phyloP scores from a whole-genome alignment of 2,797 vertebrate species.

The Rhinophrynus dorsalis region DNA sequence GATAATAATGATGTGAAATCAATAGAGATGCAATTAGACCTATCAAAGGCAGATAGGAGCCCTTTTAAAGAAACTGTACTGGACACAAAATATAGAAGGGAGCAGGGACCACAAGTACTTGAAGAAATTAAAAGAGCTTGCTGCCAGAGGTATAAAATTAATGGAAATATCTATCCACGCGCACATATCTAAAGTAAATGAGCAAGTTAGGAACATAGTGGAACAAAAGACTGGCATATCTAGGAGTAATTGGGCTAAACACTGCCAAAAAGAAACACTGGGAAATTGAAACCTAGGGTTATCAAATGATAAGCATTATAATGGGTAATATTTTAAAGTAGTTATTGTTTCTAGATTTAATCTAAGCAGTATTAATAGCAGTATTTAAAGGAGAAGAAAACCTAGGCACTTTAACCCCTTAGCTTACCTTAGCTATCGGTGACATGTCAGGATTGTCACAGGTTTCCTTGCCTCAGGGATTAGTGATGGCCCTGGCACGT shows the following conservation, averaged over 20 bases:
- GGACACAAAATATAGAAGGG: constrained; percentile 25
- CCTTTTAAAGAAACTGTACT: constrained; percentile 32
- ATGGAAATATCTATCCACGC: constrained; percentile 30
- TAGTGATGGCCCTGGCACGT: too few species aligned
- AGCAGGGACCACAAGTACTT: constrained; percentile 29
- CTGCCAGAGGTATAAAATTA: constrained; percentile 44
- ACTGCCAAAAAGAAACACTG: constrained; percentile 1
- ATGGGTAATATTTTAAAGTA: not conserved
- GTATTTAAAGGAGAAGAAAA: not conserved
- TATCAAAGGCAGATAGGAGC: constrained; percentile 27
- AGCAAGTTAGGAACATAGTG: not conserved
- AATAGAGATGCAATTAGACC: constrained; percentile 40
- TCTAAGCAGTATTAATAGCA: not conserved
- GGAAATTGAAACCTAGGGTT: not conserved
- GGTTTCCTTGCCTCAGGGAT: too few species aligned
- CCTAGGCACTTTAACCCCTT: too few species aligned
- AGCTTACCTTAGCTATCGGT: too few species aligned
- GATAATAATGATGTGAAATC: constrained; percentile 45
- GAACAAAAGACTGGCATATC: constrained; percentile 20
- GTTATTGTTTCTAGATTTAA: not conserved
- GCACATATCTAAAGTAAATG: constrained; percentile 15
- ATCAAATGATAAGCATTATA: not conserved
- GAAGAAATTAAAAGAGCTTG: constrained; percentile 41
- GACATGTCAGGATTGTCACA: too few species aligned
- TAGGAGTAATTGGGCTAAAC: constrained; percentile 1